Conservation (phyloP, 2,888 invertebrate species). For the Pristionchus arcanus region DNA sequence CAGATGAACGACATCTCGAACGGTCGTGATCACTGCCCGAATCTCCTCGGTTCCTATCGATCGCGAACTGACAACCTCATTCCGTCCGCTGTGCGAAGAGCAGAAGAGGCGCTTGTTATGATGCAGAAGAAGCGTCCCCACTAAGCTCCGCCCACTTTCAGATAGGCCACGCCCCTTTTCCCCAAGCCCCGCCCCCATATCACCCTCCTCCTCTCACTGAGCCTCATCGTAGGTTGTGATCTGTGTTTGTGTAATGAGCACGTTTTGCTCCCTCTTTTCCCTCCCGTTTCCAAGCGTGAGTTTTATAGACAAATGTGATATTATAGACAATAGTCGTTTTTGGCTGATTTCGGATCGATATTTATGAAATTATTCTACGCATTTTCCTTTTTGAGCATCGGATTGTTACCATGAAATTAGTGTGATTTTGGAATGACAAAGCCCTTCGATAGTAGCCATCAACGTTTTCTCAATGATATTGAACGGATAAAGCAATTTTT, state of each 20-base stretch:
- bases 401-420: background rate
- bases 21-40: slow-evolving; percentile 75
- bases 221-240: background rate
- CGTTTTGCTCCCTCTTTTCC: background rate
- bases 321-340: background rate
- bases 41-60: slow-evolving; percentile 76
- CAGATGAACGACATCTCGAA: slow-evolving; percentile 77
- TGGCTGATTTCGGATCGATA: background rate
- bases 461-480: background rate
- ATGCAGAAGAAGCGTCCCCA: slow-evolving; percentile 60
- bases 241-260: background rate
- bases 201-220: background rate
- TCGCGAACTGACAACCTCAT: slow-evolving; percentile 77
- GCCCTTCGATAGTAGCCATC: background rate
- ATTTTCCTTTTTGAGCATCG: background rate
- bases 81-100: slow-evolving; percentile 75
- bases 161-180: background rate
- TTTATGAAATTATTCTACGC: slow-evolving; percentile 12
- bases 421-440: background rate
- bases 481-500: background rate
- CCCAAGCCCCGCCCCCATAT: background rate
- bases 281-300: background rate
- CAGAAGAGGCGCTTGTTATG: slow-evolving; percentile 75
- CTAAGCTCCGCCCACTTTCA: slow-evolving; percentile 40
- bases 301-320: slow-evolving; percentile 2